phyloP scores from a whole-genome alignment of 2,797 vertebrate genomes.

The Hafferia zeledoni region DNA sequence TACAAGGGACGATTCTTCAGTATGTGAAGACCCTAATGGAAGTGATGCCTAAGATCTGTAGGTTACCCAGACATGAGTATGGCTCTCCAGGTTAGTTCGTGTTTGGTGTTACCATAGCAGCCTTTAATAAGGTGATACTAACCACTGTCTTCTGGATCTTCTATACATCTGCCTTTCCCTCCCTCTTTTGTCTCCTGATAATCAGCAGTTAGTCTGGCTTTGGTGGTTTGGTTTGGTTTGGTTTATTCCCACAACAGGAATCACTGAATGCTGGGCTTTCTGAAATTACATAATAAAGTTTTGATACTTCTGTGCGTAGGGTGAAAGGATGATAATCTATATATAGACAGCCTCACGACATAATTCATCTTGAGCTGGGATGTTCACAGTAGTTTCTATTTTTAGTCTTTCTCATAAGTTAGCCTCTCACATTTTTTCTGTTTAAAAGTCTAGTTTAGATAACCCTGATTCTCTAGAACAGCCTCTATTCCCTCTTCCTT shows the following conservation, averaged over 20 bases:
- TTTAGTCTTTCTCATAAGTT: background rate
- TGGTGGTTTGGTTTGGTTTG: background rate
- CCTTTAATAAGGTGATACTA: background rate
- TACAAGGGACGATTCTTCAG: conserved; percentile 86
- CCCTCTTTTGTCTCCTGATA: background rate
- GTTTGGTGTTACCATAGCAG: background rate
- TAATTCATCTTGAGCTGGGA: background rate
- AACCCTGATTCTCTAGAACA: background rate
- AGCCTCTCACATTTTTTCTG: background rate
- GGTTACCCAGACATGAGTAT: conserved; percentile 84
- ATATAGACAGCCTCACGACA: background rate
- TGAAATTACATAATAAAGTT: background rate
- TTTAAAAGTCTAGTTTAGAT: background rate
- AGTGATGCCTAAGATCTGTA: conserved; percentile 88
- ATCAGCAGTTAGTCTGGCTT: background rate
- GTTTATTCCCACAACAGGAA: background rate
- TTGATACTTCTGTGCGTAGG: background rate
- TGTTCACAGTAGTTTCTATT: background rate
- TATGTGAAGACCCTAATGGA: conserved; percentile 88
- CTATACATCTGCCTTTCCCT: background rate
- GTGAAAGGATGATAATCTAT: background rate
- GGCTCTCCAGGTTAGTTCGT: conserved; percentile 82
- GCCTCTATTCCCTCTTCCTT: background rate
- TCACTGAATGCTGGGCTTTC: background rate
- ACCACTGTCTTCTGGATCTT: background rate